phyloP scores from a whole-genome alignment of 2,888 invertebrate species.

The Pyrrhosoma nymphula region DNA sequence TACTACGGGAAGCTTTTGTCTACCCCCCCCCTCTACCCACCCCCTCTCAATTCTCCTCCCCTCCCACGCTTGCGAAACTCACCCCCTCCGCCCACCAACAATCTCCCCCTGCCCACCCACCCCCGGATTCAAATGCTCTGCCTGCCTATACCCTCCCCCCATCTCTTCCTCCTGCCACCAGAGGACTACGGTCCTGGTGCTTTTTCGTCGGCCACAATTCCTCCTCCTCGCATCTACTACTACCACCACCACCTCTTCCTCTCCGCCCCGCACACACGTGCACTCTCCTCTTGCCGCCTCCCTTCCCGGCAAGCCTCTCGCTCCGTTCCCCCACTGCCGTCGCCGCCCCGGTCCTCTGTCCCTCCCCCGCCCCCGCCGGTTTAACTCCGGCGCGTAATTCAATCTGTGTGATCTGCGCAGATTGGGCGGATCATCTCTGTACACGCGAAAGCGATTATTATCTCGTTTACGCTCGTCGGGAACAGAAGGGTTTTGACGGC shows the following conservation, averaged over 20 bases:
- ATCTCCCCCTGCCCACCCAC: not conserved
- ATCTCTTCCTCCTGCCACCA: not conserved
- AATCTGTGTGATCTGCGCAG: slow-evolving; percentile 78
- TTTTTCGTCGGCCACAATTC: slow-evolving; percentile 13
- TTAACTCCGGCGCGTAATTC: slow-evolving; percentile 69
- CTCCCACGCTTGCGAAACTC: not conserved
- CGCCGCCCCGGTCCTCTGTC: not conserved
- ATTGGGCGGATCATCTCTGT: slow-evolving; percentile 79
- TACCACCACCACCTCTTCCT: not conserved
- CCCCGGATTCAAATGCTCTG: not conserved
- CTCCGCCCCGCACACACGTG: not conserved
- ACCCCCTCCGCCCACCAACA: slow-evolving; percentile 25
- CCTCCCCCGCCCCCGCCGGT: slow-evolving; percentile 35
- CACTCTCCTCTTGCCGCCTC: not conserved
- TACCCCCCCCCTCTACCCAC: not conserved
- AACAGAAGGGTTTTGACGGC: slow-evolving; percentile 28
- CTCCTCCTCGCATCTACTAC: not conserved
- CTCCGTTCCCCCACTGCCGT: not conserved
- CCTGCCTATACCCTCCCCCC: not conserved
- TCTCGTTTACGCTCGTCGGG: slow-evolving; percentile 68
- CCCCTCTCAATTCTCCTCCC: not conserved
- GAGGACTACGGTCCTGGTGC: slow-evolving; percentile 9
- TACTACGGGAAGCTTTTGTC: slow-evolving; percentile 15
- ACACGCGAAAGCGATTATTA: slow-evolving; percentile 71
- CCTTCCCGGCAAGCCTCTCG: not conserved